Conservation (phyloP, 2,113 vertebrate species). For the Lophius piscatorius region DNA sequence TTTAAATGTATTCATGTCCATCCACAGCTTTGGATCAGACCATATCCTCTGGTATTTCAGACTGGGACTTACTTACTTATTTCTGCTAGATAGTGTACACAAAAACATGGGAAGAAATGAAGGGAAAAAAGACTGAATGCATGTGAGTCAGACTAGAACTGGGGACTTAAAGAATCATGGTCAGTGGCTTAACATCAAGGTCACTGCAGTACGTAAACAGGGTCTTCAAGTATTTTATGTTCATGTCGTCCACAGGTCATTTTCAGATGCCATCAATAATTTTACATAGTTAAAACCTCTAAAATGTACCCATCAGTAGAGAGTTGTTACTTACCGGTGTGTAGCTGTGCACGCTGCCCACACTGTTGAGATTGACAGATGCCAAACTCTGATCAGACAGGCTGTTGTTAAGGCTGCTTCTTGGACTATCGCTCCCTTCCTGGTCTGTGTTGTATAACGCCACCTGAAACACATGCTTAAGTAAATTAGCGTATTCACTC, state of each 20-base stretch:
- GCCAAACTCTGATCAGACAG: slow-evolving; percentile 93
- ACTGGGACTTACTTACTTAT: background rate
- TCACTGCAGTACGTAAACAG: too few species aligned
- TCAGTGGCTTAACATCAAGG: too few species aligned
- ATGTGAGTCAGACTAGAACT: too few species aligned
- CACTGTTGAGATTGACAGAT: slow-evolving; percentile 92
- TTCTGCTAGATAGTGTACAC: background rate
- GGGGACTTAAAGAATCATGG: too few species aligned
- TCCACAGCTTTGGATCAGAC: slow-evolving; percentile 1
- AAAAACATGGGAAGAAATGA: background rate
- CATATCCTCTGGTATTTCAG: background rate
- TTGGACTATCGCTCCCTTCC: slow-evolving; percentile 91
- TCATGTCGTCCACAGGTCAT: too few species aligned
- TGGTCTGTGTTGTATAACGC: slow-evolving; percentile 91
- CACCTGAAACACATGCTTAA: slow-evolving; percentile 81
- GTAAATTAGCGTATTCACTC: slow-evolving; percentile 9
- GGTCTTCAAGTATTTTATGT: too few species aligned
- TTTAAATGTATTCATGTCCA: background rate
- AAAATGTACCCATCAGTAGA: background rate
- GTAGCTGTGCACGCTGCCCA: slow-evolving; percentile 90
- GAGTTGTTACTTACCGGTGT: slow-evolving; percentile 83
- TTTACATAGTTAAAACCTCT: background rate
- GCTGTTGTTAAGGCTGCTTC: slow-evolving; percentile 97
- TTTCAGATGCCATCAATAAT: background rate
- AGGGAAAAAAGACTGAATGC: too few species aligned